phyloP scores from a whole-genome alignment of 2,113 vertebrate genomes.

The Phaetusa simplex region DNA sequence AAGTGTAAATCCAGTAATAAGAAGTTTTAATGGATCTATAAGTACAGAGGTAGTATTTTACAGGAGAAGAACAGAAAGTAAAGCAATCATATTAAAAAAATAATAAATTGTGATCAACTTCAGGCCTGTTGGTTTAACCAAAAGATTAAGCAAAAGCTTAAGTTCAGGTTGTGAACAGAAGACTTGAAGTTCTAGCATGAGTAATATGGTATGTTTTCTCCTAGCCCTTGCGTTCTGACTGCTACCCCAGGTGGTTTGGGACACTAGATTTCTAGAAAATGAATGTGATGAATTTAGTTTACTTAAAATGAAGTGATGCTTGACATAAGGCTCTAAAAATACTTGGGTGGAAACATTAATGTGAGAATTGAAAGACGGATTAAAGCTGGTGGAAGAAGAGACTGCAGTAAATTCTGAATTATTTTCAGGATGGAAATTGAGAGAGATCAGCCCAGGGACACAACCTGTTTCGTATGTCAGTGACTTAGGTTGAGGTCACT shows the following conservation, averaged over 20 bases:
- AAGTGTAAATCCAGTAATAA: not conserved
- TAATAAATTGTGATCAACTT: not conserved
- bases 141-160: not conserved
- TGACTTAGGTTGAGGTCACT: not conserved
- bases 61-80: not conserved
- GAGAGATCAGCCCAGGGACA: not conserved
- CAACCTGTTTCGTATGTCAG: not conserved
- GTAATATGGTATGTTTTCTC: not conserved
- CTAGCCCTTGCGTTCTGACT: not conserved
- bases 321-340: not conserved
- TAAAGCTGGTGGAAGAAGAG: not conserved
- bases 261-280: not conserved
- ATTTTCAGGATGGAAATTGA: not conserved
- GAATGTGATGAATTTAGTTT: not conserved
- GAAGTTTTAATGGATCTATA: not conserved
- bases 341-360: not conserved
- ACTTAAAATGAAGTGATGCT: not conserved
- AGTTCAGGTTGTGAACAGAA: not conserved
- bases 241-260: rapidly evolving
- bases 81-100: not conserved
- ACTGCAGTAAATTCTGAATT: not conserved
- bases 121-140: not conserved
- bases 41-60: not conserved
- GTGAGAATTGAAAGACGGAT: not conserved
- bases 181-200: not conserved